These are phyloP conservation scores for Notarius quadriscutis DNA, from an alignment of 2,113 vertebrate genomes.

Conservation along the genomic window DNA sequence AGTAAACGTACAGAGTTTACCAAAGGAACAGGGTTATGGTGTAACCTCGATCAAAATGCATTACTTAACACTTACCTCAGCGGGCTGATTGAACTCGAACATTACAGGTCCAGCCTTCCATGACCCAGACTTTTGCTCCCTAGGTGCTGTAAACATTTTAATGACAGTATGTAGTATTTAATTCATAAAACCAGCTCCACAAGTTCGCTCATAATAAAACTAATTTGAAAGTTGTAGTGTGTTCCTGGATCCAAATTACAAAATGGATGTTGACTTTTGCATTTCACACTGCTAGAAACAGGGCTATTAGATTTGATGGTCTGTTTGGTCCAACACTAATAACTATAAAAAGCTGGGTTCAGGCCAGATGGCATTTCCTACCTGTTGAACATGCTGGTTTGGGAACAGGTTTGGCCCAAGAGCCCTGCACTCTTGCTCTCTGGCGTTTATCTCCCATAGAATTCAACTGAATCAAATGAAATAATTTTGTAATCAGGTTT, in stretches of 20 bases:
- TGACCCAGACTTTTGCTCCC: slow-evolving; percentile 34
- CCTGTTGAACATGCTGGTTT: slow-evolving; percentile 66
- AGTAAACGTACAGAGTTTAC: slow-evolving; percentile 30
- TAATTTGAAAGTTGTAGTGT: not conserved
- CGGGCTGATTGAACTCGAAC: slow-evolving; percentile 78
- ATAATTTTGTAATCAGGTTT: not conserved
- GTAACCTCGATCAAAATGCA: not conserved
- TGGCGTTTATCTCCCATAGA: slow-evolving; percentile 83
- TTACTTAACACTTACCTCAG: slow-evolving; percentile 59
- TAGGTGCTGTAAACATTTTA: slow-evolving; percentile 25
- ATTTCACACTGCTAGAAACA: not conserved
- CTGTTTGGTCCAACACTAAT: no score
- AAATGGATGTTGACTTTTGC: not conserved
- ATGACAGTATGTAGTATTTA: not conserved
- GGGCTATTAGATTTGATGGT: not conserved
- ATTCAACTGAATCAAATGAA: slow-evolving; percentile 4
- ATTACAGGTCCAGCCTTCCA: slow-evolving; percentile 72
- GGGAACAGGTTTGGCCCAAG: slow-evolving; percentile 78
- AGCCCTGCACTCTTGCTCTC: slow-evolving; percentile 86
- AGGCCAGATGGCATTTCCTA: slow-evolving; percentile 31
- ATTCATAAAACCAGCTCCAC: not conserved
- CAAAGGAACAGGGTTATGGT: not conserved
- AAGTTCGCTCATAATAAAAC: not conserved
- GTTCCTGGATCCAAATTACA: not conserved
- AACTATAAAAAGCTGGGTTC: not conserved